phyloP scores from a whole-genome alignment of 2,113 vertebrate species.

The Crocuta crocuta region DNA sequence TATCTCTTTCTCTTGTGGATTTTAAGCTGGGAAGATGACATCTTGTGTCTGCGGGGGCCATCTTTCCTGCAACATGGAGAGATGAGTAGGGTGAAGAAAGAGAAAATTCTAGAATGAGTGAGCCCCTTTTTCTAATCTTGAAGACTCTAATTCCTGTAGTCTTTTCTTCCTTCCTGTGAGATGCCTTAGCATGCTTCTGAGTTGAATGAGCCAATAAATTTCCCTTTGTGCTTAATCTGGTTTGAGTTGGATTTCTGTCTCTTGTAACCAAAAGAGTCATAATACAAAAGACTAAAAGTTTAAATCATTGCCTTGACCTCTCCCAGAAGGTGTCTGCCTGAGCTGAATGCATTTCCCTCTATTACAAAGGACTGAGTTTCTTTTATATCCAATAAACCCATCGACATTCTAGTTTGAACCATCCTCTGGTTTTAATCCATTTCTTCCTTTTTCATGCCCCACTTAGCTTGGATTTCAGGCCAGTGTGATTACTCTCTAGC shows the following conservation, averaged over 20 bases:
- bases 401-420: neutral
- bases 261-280: constrained; percentile 10
- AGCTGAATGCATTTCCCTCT: neutral
- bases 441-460: constrained; percentile 19
- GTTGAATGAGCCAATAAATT: neutral
- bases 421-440: neutral
- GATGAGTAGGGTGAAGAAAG: neutral
- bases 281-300: constrained; percentile 29
- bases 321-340: neutral
- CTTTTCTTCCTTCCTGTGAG: neutral
- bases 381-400: constrained; percentile 12
- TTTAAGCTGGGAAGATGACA: neutral
- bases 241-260: constrained; percentile 37
- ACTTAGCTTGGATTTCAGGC: neutral
- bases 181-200: neutral
- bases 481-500: neutral
- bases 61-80: neutral
- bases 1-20: neutral
- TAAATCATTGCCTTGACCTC: neutral
- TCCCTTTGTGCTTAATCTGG: constrained; percentile 33
- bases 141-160: neutral
- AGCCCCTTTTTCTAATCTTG: neutral
- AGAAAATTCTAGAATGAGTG: neutral
- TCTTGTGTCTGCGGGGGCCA: neutral
- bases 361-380: neutral